Evolutionary conservation across 2,888 invertebrate species (phyloP), one percentile per base, ranked within the genome.

Genomic region (Hetaerina titia): DNA sequence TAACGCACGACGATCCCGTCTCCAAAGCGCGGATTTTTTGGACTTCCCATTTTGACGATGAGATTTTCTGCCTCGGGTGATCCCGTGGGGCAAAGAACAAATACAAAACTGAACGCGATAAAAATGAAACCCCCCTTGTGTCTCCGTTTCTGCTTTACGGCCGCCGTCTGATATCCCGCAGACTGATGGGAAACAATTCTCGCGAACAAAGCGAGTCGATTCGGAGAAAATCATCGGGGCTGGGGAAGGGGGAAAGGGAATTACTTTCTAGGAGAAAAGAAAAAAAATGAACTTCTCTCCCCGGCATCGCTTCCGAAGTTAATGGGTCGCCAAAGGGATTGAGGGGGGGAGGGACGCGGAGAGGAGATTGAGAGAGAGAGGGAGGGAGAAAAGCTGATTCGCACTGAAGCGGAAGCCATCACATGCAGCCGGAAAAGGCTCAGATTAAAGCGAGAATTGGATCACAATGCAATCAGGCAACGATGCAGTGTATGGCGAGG

Each of bases 381-480:
- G 7, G 17, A 19, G 88, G 19, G 15, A 56, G 88, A 56, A 58
- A 31, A 81, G 81, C 81, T 81, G 81, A 81, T 81, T 31, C 81
- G n/a, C 25, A 81, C n/a, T n/a, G n/a, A n/a, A 69, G 69, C 81
- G 25, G 81, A 81, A 31, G 81, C 81, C 58, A 56, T 89, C 89
- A 89, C 56, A 89, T 89, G 58, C 58, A 58, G 57, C 58, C 56
- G 89, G 56, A 58, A 58, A 56, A 81, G 81, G n/a, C 89, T 89
- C 58, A 13, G 89, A 57, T 89, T 89, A 89, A 89, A 58, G 58
- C 57, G 89, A 89, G 89, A 58, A 89, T 58, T 89, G 58, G 89
- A 89, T 56, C 89, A 89, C 89, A 89, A 89, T 89, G 89, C 89
- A 89, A 89, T 89, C 58, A 89, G 89, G 57, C 31, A 45, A 58